Base-by-base conservation (phyloP, 2,113 vertebrate genomes). In the Nothobranchius furzeri region DNA sequence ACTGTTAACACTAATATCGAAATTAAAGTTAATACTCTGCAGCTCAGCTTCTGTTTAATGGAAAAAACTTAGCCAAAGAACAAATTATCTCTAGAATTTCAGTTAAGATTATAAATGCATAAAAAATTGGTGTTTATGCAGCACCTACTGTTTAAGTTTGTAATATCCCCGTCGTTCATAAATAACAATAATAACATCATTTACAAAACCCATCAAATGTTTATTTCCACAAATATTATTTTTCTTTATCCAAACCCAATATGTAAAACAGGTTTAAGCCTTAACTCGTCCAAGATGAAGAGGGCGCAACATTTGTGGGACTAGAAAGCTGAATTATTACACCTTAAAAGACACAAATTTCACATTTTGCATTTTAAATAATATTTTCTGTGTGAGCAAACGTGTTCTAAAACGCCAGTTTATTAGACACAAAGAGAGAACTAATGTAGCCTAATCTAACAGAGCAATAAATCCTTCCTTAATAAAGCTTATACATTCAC, bases 391-490 rank as follows among this genome's bases (percentile, higher is more conserved):
- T 25, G 49, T 64, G 45, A 60, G 13, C 3, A 35, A 35, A 53
- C 12, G 12, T 25, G 35, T 9, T 12, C 20, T 60, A 15, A 60
- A 24, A 45, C 50, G 30, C 42, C 24, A 15, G 49, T 69, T 78
- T 64, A 60, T 73, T 68, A 59, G 53, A 7, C 35, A 40, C 30
- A 43, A 63, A 61, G 37, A 35, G 46, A 55, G 35, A 60, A 47
- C 3, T 53, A 0, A 53, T 55, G 57, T 45, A 67, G 17, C 47
- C 40, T 40, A 64, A 53, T 43, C 15, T 14, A 67, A 54, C 11
- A 64, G 37, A 13, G 43, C 52, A 15, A 1, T 56, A 45, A 12
- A 74, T 56, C 45, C 6, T 11, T 24, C 7, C 9, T 13, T 49
- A 48, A 55, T 62, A n/a, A 36, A 42, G 13, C 20, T 8, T 55